A percentile compares a stretch with the other conserved stretches of the same genome.
Evolutionary conservation across 2,797 vertebrate species (phyloP).

Genomic region (Tarsius wallacei): DNA sequence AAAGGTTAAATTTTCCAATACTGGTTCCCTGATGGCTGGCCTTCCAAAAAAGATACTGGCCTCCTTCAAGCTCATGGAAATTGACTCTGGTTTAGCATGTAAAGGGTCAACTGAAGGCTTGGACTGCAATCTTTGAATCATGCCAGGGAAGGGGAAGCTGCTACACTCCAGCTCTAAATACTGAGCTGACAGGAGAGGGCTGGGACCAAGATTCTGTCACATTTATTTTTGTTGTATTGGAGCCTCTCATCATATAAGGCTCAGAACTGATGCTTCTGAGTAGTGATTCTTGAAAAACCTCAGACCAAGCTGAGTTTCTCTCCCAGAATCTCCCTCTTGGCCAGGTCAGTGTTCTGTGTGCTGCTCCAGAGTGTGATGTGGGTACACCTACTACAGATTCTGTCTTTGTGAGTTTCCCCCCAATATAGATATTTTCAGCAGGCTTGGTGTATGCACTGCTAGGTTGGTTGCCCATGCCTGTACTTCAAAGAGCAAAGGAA

Average conservation of each 20-base stretch:
- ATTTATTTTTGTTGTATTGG: not conserved
- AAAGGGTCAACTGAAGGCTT: not conserved
- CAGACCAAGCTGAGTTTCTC: not conserved
- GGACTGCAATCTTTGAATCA: not conserved
- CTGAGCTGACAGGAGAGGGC: not conserved
- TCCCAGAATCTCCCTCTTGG: not conserved
- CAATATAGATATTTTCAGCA: not conserved
- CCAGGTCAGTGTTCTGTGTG: not conserved
- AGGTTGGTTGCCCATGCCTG: not conserved
- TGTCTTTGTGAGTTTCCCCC: not conserved
- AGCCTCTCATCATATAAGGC: not conserved
- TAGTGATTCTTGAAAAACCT: not conserved
- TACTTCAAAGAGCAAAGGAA: not conserved
- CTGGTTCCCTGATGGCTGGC: not conserved
- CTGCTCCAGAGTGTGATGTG: not conserved
- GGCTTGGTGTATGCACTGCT: not conserved
- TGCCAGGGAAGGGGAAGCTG: not conserved
- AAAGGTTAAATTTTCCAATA: not conserved
- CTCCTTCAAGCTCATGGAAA: slow-evolving; percentile 1
- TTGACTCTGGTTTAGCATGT: not conserved
- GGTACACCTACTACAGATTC: not conserved
- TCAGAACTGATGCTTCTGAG: not conserved
- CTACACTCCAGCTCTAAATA: not conserved
- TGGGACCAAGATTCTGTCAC: not conserved
- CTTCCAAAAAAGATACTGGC: not conserved